A percentile compares a stretch with the other conserved stretches of the same genome.
These are phyloP conservation scores for Alces alces DNA, from an alignment of 2,113 vertebrate genomes.

Conservation along the genomic window DNA sequence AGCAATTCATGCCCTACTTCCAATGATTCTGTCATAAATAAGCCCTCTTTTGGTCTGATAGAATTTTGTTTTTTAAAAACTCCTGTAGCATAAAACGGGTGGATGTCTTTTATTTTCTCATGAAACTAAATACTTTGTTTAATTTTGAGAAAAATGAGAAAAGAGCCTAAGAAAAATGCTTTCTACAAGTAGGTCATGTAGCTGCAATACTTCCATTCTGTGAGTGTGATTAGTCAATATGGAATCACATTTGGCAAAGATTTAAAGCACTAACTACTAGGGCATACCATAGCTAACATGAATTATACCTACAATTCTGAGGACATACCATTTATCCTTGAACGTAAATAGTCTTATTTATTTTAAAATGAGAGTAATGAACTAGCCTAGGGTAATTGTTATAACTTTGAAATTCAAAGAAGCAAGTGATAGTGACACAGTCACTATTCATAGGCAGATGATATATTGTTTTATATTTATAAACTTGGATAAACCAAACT, in stretches of 20 bases:
- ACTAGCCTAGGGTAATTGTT: background rate
- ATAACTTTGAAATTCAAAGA: background rate
- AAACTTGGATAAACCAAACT: background rate
- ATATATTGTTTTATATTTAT: background rate
- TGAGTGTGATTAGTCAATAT: background rate
- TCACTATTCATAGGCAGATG: background rate
- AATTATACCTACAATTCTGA: background rate
- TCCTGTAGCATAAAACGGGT: background rate
- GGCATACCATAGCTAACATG: background rate
- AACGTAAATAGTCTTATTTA: background rate
- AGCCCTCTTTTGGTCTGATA: background rate
- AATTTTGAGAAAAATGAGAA: background rate
- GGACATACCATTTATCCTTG: background rate
- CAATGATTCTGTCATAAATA: constrained; percentile 11
- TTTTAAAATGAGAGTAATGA: background rate
- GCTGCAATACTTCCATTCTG: background rate
- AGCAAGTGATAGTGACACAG: background rate
- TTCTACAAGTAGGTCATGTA: background rate
- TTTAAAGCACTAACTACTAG: background rate
- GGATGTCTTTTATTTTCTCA: constrained; percentile 14
- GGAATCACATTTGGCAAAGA: background rate
- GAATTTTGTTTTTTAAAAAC: constrained; percentile 10
- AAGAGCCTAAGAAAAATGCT: background rate
- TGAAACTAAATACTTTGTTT: background rate
- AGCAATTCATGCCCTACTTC: constrained; percentile 4